A percentile compares a stretch with the other conserved stretches of the same genome.
Conservation (phyloP, 1,140 invertebrate genomes). For the Oncopodura yosiiana region DNA sequence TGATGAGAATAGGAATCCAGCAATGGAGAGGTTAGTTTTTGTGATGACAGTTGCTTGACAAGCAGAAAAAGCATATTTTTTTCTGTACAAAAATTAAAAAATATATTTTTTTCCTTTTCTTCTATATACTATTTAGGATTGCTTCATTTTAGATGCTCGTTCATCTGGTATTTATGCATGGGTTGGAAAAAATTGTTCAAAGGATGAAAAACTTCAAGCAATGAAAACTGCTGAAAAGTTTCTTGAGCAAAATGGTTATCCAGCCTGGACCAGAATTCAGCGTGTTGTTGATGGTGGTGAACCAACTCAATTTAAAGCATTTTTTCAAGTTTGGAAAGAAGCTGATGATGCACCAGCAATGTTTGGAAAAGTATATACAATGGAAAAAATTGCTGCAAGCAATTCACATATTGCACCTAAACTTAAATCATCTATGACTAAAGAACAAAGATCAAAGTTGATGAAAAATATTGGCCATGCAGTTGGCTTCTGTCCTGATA, state of each 20-base stretch:
- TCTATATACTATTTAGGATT: constrained; percentile 48
- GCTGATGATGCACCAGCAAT: constrained; percentile 44
- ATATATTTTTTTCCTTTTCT: too few relatives aligned
- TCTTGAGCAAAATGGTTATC: constrained; percentile 56
- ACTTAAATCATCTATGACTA: constrained; percentile 11
- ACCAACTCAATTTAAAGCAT: constrained; percentile 65
- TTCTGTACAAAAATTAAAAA: too few relatives aligned
- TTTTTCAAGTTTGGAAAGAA: constrained; percentile 64
- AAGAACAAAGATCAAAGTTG: constrained; percentile 21
- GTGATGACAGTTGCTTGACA: too few relatives aligned
- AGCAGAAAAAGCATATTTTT: too few relatives aligned
- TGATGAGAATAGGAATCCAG: too few relatives aligned
- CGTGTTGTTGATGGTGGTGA: constrained; percentile 62
- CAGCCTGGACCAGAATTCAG: constrained; percentile 59
- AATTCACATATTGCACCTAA: constrained; percentile 17
- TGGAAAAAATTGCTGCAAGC: constrained; percentile 36
- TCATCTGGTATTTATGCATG: constrained; percentile 73
- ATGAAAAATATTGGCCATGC: constrained; percentile 40
- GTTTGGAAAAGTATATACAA: constrained; percentile 38
- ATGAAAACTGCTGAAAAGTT: constrained; percentile 66
- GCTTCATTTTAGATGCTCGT: constrained; percentile 73
- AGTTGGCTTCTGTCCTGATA: constrained; percentile 62
- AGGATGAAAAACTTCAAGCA: constrained; percentile 63
- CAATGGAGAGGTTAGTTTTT: too few relatives aligned
- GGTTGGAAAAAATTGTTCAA: constrained; percentile 66